Evolutionary conservation across 2,888 invertebrate genomes (phyloP).

Genomic region (Euplagia quadripunctaria): DNA sequence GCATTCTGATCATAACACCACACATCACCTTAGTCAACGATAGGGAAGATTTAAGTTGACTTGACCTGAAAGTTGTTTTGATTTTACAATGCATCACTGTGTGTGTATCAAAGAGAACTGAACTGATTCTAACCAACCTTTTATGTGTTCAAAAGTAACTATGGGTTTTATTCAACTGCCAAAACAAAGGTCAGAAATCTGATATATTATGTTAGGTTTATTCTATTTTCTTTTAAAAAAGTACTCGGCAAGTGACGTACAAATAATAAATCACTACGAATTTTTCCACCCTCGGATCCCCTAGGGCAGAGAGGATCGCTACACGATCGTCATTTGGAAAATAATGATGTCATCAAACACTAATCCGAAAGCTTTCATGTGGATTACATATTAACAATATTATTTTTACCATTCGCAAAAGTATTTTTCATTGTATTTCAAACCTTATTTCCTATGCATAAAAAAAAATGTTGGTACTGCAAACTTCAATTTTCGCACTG

Average conservation of each 20-base stretch:
- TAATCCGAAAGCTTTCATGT: conserved; percentile 87
- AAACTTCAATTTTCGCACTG: conserved; percentile 31
- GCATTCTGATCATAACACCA: no score
- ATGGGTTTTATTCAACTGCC: no score
- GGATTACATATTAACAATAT: conserved; percentile 75
- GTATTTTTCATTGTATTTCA: conserved; percentile 34
- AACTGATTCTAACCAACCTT: no score
- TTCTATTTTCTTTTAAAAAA: conserved; percentile 32
- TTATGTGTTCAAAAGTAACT: no score
- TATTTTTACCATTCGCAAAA: conserved; percentile 22
- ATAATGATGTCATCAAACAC: conserved; percentile 88
- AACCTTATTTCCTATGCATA: conserved; percentile 46
- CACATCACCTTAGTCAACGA: no score
- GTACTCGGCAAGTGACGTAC: conserved; percentile 61
- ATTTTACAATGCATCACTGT: no score
- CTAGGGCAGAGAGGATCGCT: conserved; percentile 76
- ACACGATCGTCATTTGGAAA: conserved; percentile 84
- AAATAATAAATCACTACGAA: conserved; percentile 77
- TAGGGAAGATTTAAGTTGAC: no score
- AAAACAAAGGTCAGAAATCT: no score
- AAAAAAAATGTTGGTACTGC: neutral
- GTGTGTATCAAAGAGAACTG: no score
- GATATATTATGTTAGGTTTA: neutral
- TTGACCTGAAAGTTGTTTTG: no score
- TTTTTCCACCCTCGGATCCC: conserved; percentile 65